Evolutionary conservation across 2,113 vertebrate species (phyloP), one percentile per base, ranked within the genome.

Genomic region (Indri indri): DNA sequence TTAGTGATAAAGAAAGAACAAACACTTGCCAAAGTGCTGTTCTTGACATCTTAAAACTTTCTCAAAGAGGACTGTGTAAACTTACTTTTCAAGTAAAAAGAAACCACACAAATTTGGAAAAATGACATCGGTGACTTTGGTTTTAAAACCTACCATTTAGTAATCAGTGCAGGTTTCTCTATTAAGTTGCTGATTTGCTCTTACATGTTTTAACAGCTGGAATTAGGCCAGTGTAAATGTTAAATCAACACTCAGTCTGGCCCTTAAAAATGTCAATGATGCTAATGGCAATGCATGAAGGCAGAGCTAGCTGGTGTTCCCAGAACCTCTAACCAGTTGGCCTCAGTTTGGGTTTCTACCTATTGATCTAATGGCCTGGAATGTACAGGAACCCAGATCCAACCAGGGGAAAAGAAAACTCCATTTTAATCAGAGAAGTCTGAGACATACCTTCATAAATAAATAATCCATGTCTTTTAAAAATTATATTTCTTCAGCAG

Each of bases 251-350:
- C 57, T 37, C 13, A 13, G 42, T 8, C 79, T 92, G 74, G 37
- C 4, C 18, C 90, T 95, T 83, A 61, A 91, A 97, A 97, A 96
- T 42, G 3, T 73, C 74, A 97, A 3, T 14, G 34, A 90, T 93
- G 18, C 0, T 81, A 88, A 88, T 34, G 73, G 8, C 25, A 98
- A 96, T 1, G 18, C 57, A 87, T 17, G 18, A 7, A 85, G 82
- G 47, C 30, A 87, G 52, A 91, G 86, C 2, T 20, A 98, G 42
- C 8, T 61, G 59, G 4, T 16, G 6, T 17, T 96, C 86, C 47
- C 47, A 20, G 30, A 79, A 87, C 52, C 32, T 68, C 73, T 30
- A 34, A n/a, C 45, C 71, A 74, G 68, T 0, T 17, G 20, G 7
- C 40, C 71, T n/a, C 63, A 2, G 13, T 57, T 86, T 73, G 40